Conservation (phyloP, 2,888 invertebrate species). For the Andrena bicolor region DNA sequence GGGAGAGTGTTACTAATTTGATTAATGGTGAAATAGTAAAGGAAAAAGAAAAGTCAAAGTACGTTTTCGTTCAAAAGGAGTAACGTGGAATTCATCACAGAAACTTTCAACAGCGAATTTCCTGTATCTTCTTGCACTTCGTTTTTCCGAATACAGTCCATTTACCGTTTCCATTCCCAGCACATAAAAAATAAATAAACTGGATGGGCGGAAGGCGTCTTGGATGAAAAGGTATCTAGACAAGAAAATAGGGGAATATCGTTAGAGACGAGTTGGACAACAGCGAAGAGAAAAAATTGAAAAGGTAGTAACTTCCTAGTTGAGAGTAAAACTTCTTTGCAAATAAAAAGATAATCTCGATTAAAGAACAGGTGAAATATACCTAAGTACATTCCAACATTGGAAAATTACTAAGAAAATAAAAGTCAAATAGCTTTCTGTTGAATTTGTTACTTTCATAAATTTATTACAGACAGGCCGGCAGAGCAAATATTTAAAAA, state of each 20-base stretch:
- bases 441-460: too few relatives aligned
- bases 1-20: background rate
- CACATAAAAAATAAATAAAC: constrained; percentile 35
- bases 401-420: background rate
- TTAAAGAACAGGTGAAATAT: background rate
- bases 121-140: constrained; percentile 26
- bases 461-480: too few relatives aligned
- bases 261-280: constrained; percentile 37
- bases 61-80: background rate
- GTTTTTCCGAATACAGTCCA: constrained; percentile 37
- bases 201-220: constrained; percentile 17
- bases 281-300: background rate
- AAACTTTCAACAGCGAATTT: constrained; percentile 10
- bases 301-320: constrained; percentile 8
- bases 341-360: constrained; percentile 5
- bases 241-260: constrained; percentile 11
- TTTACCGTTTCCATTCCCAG: constrained; percentile 38
- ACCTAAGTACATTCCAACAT: too few relatives aligned
- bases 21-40: too few relatives aligned
- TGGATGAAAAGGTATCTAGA: constrained; percentile 28
- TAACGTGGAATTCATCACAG: constrained; percentile 2
- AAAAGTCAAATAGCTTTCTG: background rate
- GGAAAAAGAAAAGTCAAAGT: background rate
- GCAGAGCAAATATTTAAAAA: too few relatives aligned
- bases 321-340: background rate